These are phyloP conservation scores for Diprion similis DNA, from an alignment of 1,140 invertebrate genomes.

Conservation along the genomic window DNA sequence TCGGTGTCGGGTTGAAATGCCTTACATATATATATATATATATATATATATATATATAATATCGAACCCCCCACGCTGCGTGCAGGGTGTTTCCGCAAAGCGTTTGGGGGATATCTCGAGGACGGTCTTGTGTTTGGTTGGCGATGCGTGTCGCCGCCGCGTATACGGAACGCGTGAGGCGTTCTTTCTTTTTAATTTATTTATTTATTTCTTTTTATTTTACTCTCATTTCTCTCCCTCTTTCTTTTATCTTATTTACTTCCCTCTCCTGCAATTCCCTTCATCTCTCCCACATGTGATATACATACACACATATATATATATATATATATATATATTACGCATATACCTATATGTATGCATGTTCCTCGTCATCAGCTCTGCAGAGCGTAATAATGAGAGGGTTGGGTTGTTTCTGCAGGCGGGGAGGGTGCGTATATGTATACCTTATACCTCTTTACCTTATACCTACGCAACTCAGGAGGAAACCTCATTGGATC, in stretches of 20 bases:
- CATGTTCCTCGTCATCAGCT: no score
- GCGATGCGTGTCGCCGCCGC: constrained; percentile 59
- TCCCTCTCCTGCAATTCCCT: not conserved
- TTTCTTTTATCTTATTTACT: constrained; percentile 10
- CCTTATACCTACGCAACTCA: no score
- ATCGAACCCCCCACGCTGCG: no score
- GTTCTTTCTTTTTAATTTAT: constrained; percentile 19
- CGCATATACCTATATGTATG: no score
- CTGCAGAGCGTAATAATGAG: no score
- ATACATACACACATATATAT: not conserved
- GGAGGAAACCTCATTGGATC: no score
- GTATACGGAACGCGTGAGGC: constrained; percentile 51
- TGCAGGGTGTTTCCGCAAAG: no score
- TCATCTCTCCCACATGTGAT: constrained; percentile 10
- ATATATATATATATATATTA: no score
- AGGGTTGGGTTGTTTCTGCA: no score
- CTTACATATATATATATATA: not conserved
- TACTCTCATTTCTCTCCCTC: constrained; percentile 16
- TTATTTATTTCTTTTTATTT: constrained; percentile 20
- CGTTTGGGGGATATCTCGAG: constrained; percentile 34
- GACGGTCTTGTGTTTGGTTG: constrained; percentile 58
- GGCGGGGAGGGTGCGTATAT: no score
- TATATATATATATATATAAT: not conserved
- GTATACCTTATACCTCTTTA: no score
- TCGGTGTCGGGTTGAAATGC: no score